Evolutionary conservation across 2,888 invertebrate species (phyloP).

Genomic region (Pristionchus arcanus): DNA sequence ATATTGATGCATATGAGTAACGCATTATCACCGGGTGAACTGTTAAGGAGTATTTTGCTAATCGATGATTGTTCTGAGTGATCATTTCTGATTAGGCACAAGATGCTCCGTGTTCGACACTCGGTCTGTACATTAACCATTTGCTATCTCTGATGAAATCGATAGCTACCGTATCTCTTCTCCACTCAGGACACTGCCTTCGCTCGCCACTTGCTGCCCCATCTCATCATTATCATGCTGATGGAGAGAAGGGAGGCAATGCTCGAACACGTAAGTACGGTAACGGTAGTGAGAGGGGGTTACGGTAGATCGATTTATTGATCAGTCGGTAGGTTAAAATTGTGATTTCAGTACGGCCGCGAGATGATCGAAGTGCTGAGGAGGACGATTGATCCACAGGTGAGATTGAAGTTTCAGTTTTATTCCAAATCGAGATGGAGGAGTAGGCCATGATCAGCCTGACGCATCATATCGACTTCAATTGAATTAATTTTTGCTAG

Average conservation of each 20-base stretch:
- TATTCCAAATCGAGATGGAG: not conserved
- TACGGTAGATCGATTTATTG: too few species aligned
- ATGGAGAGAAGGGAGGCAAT: not conserved
- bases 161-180: not conserved
- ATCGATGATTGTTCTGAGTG: too few species aligned
- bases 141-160: too few species aligned
- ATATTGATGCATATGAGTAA: not conserved
- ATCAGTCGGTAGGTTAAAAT: not conserved
- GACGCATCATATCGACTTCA: too few species aligned
- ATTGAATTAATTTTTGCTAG: too few species aligned
- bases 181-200: constrained; percentile 45
- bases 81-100: too few species aligned
- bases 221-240: constrained; percentile 51
- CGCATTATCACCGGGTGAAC: not conserved
- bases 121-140: too few species aligned
- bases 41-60: not conserved
- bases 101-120: too few species aligned
- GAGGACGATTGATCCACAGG: constrained; percentile 20
- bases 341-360: not conserved
- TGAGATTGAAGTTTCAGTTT: not conserved
- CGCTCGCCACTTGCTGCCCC: constrained; percentile 52
- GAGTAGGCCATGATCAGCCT: too few species aligned
- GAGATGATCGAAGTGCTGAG: constrained; percentile 53
- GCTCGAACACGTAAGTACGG: constrained; percentile 48
- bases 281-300: too few species aligned